Conservation (phyloP, 2,888 invertebrate genomes). For the Caenorhabditis afra region DNA sequence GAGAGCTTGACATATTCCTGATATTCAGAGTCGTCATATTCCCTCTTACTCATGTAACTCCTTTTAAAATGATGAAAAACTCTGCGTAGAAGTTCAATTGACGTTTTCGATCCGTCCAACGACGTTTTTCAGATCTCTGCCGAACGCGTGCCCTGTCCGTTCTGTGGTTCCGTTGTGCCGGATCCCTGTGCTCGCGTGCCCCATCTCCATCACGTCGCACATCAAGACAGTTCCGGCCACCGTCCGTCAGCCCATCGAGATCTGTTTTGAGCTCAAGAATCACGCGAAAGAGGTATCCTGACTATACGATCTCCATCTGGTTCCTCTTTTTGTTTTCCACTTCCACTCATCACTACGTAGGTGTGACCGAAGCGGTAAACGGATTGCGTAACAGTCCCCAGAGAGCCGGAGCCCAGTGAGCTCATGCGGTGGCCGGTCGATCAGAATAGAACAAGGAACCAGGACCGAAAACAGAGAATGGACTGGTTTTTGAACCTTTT, state of each 20-base stretch:
- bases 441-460: background rate
- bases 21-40: no score
- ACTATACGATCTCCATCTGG: background rate
- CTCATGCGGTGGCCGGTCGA: background rate
- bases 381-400: background rate
- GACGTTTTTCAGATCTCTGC: slow-evolving; percentile 36
- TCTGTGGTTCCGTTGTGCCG: slow-evolving; percentile 63
- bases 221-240: slow-evolving; percentile 52
- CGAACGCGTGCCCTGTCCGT: slow-evolving; percentile 57
- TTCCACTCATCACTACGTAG: background rate
- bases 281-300: slow-evolving; percentile 48
- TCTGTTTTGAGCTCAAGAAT: slow-evolving; percentile 53
- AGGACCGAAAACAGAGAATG: no score
- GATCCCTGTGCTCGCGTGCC: slow-evolving; percentile 62
- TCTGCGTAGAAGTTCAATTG: no score
- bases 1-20: no score
- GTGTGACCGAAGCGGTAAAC: background rate
- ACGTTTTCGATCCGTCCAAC: no score
- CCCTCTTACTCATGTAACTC: no score
- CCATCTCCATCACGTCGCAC: slow-evolving; percentile 52
- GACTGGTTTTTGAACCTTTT: no score
- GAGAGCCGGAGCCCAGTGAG: background rate
- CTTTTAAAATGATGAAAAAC: background rate
- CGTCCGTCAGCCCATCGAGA: slow-evolving; percentile 62
- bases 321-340: background rate